A percentile compares a stretch with the other conserved stretches of the same genome.
These are phyloP conservation scores for Gymnosoma rotundatum DNA, from an alignment of 2,888 invertebrate species.

Conservation along the genomic window DNA sequence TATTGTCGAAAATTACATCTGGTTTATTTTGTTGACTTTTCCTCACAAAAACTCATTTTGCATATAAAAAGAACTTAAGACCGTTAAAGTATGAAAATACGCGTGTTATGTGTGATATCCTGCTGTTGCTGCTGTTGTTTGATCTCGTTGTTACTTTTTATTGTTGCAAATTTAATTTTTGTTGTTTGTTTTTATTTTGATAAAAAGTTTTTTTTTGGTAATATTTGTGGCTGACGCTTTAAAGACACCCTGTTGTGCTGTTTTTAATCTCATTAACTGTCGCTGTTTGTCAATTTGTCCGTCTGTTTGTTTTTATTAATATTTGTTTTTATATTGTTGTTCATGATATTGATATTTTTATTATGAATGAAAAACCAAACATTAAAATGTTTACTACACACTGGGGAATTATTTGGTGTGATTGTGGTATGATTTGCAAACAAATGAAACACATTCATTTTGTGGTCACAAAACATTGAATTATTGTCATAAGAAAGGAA, in stretches of 20 bases:
- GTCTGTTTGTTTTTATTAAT: not conserved
- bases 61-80: constrained; percentile 36
- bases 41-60: constrained; percentile 27
- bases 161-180: constrained; percentile 54
- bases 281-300: constrained; percentile 57
- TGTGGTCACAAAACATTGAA: not conserved
- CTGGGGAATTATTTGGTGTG: constrained; percentile 21
- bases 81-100: constrained; percentile 31
- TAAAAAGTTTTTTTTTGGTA: constrained; percentile 26
- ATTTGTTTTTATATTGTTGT: constrained; percentile 6
- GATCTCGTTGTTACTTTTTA: constrained; percentile 36
- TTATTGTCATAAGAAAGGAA: not conserved
- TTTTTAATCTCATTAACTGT: constrained; percentile 72
- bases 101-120: constrained; percentile 69
- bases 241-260: constrained; percentile 63
- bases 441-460: not conserved
- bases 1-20: constrained; percentile 52
- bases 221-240: constrained; percentile 20
- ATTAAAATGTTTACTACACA: constrained; percentile 5
- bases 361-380: constrained; percentile 29
- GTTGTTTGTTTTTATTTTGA: constrained; percentile 41
- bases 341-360: constrained; percentile 53
- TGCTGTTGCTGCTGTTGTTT: constrained; percentile 59
- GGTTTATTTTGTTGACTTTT: constrained; percentile 30
- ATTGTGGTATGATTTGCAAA: constrained; percentile 30